Conservation (phyloP, 2,888 invertebrate species). For the Ornithoptera priamus region DNA sequence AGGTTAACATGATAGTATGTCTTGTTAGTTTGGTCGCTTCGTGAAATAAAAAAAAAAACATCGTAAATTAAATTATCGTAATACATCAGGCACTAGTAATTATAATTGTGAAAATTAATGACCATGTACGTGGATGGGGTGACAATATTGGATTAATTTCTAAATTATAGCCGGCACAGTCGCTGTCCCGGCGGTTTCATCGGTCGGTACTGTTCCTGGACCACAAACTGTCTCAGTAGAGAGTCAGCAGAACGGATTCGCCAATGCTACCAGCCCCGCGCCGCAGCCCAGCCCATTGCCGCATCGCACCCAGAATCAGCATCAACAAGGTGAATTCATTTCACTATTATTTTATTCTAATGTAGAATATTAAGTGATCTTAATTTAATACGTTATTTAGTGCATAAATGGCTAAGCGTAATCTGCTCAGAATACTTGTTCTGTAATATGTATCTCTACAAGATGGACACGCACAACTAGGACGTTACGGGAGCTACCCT, state of each 20-base stretch:
- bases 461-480: too few species aligned
- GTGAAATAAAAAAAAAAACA: too few species aligned
- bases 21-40: too few species aligned
- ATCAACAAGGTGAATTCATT: conserved; percentile 50
- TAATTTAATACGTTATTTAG: neutral
- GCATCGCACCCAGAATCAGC: conserved; percentile 55
- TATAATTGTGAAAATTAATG: too few species aligned
- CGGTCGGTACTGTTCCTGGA: conserved; percentile 49
- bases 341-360: neutral
- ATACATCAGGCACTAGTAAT: too few species aligned
- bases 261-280: conserved; percentile 58
- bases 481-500: too few species aligned
- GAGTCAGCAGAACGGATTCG: conserved; percentile 68
- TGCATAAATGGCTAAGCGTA: neutral
- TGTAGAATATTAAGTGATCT: neutral
- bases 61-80: too few species aligned
- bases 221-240: conserved; percentile 53
- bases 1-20: too few species aligned
- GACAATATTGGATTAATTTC: neutral
- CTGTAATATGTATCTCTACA: neutral
- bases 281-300: conserved; percentile 65
- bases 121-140: too few species aligned
- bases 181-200: conserved; percentile 17
- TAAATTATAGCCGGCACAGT: conserved; percentile 18
- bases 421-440: neutral